Conservation (phyloP, 2,888 invertebrate species). For the Heliconius sara region DNA sequence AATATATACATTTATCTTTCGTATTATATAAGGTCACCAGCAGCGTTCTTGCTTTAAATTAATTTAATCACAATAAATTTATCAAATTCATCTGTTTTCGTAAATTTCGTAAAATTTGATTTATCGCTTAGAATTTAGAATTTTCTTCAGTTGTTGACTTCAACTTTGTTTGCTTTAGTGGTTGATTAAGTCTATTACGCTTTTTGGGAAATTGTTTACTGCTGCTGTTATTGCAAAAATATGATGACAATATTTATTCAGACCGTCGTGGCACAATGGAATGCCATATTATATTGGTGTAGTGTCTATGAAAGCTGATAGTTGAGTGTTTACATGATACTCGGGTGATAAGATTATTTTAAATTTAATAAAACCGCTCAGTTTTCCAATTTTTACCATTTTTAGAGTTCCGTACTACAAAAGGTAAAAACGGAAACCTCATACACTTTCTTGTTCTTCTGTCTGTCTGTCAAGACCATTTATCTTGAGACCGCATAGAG, state of each 20-base stretch:
- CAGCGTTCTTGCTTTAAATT: background rate
- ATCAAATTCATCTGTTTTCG: background rate
- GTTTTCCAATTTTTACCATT: background rate
- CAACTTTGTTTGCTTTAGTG: slow-evolving; percentile 12
- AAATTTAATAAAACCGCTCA: background rate
- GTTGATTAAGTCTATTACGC: slow-evolving; percentile 5
- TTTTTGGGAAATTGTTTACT: background rate
- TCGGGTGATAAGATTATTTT: too few species aligned
- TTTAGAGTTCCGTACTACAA: background rate
- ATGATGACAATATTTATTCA: background rate
- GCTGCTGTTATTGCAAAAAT: background rate
- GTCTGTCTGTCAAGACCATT: too few species aligned
- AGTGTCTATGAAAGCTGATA: background rate
- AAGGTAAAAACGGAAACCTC: too few species aligned
- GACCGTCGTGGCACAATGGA: background rate
- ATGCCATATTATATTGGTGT: too few species aligned
- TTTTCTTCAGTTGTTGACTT: slow-evolving; percentile 1
- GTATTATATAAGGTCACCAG: slow-evolving; percentile 3
- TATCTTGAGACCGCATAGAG: too few species aligned
- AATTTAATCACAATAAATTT: slow-evolving; percentile 21
- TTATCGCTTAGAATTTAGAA: slow-evolving; percentile 8
- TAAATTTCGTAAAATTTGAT: slow-evolving; percentile 1
- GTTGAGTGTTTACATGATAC: too few species aligned
- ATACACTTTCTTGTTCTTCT: too few species aligned
- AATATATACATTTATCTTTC: background rate